Evolutionary conservation across 2,797 vertebrate genomes (phyloP).

Genomic region (Podarcis lilfordi): DNA sequence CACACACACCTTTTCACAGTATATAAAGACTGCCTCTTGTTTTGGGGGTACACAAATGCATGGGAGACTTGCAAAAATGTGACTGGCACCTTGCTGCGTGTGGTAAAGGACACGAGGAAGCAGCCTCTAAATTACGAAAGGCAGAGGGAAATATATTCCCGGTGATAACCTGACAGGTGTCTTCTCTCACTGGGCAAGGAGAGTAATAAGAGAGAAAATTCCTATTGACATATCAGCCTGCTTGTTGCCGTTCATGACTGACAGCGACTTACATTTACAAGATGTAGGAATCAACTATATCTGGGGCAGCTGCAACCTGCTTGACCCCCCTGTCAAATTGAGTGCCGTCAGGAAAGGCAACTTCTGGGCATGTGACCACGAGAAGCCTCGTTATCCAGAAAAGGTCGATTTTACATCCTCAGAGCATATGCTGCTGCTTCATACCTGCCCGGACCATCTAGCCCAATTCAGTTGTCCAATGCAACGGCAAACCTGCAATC

Average conservation of each 20-base stretch:
- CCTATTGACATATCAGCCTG: neutral
- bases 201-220: conserved; percentile 9
- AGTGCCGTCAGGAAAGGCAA: neutral
- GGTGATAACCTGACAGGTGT: fast-evolving
- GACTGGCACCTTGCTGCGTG: neutral
- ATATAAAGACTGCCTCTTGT: neutral
- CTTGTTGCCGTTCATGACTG: neutral
- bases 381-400: neutral
- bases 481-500: neutral
- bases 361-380: neutral
- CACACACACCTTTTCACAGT: neutral
- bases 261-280: neutral
- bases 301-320: neutral
- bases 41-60: neutral
- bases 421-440: neutral
- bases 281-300: neutral
- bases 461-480: neutral
- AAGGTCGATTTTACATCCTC: neutral
- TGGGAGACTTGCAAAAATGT: neutral
- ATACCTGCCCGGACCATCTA: neutral
- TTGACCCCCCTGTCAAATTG: neutral
- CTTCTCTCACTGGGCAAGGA: neutral
- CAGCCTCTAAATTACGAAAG: fast-evolving
- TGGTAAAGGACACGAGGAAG: neutral
- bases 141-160: neutral